Evolutionary conservation across 2,888 invertebrate genomes (phyloP), one percentile per base, ranked within the genome.

Genomic region (Ennomos fuscantarius): DNA sequence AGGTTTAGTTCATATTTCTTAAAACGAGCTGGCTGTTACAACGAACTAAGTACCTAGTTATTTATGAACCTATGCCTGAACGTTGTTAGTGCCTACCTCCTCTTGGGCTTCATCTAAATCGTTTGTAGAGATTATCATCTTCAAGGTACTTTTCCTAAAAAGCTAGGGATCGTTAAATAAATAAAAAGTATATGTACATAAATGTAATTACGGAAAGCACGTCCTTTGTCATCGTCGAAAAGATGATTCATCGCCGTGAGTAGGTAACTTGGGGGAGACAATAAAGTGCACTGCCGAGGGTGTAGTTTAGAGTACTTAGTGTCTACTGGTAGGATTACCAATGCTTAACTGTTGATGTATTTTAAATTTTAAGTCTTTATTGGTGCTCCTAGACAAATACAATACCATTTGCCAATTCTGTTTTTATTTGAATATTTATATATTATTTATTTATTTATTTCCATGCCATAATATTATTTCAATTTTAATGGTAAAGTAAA

Each of bases 241-340:
- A 82, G 89, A 87, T 91, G 91, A 91, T 79, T 91, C 91, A 91
- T 86, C 86, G 73, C 65, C 74, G 74, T 79, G 78, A 81, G 79
- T 82, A 80, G 79, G 24, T 24, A 15, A 24, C 24, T 76, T 76
- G 78, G 81, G 83, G 83, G 82, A 82, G 80, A 77, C 74, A 69
- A 66, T 66, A 67, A 68, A 70, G 60, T 66, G 35, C 52, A 47
- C 43, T 34, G 34, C 36, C 42, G 44, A 56, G 56, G 51, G 56
- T 51, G 39, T 50, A 46, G 35, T 11, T 2, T 24, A 24, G 24
- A 24, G 24, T 6, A 24, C 24, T 24, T 6, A 3, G 24, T 24
- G 24, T 6, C 24, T 24, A 3, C 24, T 24, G 24, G 24, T 24
- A 24, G 24, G 24, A 24, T 24, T 15, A 3, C 15, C 24, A 24